Base-by-base conservation (phyloP, 2,113 vertebrate species). In the Brachypteracias leptosomus region DNA sequence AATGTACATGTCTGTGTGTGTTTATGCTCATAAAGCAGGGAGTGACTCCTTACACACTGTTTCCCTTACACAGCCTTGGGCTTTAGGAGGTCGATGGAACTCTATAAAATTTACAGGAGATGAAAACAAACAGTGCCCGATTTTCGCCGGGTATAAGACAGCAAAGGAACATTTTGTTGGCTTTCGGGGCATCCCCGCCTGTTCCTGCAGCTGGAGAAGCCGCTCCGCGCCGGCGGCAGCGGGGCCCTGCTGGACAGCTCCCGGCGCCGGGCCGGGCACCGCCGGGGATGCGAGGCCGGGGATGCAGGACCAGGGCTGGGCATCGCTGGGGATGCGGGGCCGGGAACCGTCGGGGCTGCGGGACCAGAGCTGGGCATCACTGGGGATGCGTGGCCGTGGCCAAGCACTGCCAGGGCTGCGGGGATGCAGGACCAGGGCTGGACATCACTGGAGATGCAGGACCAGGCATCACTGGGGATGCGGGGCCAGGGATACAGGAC, bases 191-290 rank as follows among this genome's bases (percentile, higher is more conserved):
- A 36, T 4, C 25, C 63, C 20, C 0, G 78, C 19, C 28, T 20
- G 20, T 2, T 16, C 15, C 38, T 4, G 62, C 54, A 26, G 84
- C 1, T 6, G 90, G 90, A 35, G 80, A 1, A 47, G 76, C 52
- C 1, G 66, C 57, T 42, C 1, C 2, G 7, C 1, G 55, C 17
- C 59, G 33, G 47, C 13, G 25, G 59, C 28, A 8, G 29, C 33
- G 8, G 68, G 13, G 29, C 52, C 66, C 24, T 94, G 95, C 94
- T 95, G 95, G 93, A 95, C 92, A 96, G 95, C 95, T 95, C 95
- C 95, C 61, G 3, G 4, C 51, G 42, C 2, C 2, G 28, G 47
- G 26, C 33, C 16, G 57, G 57, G 19, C 55, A 33, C 55, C 28
- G 54, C 54, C 29, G 33, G 49, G 49, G 46, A 9, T 17, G 36